Base-by-base conservation (phyloP, 2,888 invertebrate genomes). In the Litoditis marina region DNA sequence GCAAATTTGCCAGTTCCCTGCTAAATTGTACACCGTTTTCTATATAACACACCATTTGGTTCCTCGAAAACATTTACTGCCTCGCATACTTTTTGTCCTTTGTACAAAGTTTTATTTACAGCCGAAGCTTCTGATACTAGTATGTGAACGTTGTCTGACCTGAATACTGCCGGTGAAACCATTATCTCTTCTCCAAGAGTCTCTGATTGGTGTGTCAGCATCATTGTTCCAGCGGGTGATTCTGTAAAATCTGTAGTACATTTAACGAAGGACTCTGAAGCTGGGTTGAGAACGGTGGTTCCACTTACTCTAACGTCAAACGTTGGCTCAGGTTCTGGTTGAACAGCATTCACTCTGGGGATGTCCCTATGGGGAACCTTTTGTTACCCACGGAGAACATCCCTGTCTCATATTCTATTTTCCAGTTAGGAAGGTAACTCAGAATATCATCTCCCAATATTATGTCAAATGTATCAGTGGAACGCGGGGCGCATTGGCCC, bases 371-470 rank as follows among this genome's bases (percentile, higher is more conserved):
- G 1, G 59, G 64, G 8, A 59, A 13, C 6, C 6, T 3, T 1
- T 59, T 36, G 19, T 60, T 30, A 25, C 54, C 64, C 8, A 59
- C n/a, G n/a, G 25, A 25, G 34, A 64, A 51, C 7, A 1, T 16
- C 0, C 19, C 28, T 30, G 42, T 25, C 19, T 32, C 1, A 34
- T 65, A 65, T 47, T 65, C 42, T 0, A 65, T 25, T 2, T 30
- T 16, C 55, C 60, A 65, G 4, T 27, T 30, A 1, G 65, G 65
- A 2, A 65, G 32, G 0, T 42, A 13, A 0, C 32, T 22, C 0
- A 64, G 36, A 11, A 63, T 2, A n/a, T 63, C 63, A 49, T 63
- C 58, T 6, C 63, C 63, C 1, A 65, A 7, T 6, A 65, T 60
- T 47, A 65, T 28, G 11, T 65, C 47, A 32, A 56, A 65, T 13